Conservation (phyloP, 2,113 vertebrate genomes). For the Sturnus vulgaris region DNA sequence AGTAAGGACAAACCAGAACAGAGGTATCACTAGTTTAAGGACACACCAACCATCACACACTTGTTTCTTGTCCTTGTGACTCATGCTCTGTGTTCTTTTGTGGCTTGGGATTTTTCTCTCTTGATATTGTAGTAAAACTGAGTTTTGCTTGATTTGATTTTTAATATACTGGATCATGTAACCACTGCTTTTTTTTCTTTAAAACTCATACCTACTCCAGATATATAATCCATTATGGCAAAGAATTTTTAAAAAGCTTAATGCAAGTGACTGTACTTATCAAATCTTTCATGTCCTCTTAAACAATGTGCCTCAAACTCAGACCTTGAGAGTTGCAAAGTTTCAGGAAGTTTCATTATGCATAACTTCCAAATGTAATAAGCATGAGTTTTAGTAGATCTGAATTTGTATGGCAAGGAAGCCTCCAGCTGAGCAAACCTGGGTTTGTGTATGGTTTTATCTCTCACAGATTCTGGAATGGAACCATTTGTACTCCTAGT, state of each 20-base stretch:
- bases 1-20: not conserved
- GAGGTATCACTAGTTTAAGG: not conserved
- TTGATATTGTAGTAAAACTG: not conserved
- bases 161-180: not conserved
- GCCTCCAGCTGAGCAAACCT: not conserved
- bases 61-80: not conserved
- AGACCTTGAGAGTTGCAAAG: not conserved
- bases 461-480: not conserved
- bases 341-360: not conserved
- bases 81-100: not conserved
- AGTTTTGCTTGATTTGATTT: not conserved
- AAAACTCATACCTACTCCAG: not conserved
- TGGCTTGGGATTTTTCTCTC: not conserved
- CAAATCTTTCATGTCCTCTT: not conserved
- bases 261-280: not conserved
- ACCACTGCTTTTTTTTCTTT: not conserved
- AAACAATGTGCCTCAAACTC: not conserved
- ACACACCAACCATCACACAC: fast-evolving
- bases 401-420: not conserved
- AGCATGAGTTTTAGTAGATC: not conserved
- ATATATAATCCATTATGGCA: not conserved
- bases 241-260: not conserved
- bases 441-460: not conserved
- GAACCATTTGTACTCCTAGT: not conserved
- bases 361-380: not conserved